A percentile compares a stretch with the other conserved stretches of the same genome.
phyloP scores from a whole-genome alignment of 2,888 invertebrate genomes.

The Acanthoscelides obtectus region DNA sequence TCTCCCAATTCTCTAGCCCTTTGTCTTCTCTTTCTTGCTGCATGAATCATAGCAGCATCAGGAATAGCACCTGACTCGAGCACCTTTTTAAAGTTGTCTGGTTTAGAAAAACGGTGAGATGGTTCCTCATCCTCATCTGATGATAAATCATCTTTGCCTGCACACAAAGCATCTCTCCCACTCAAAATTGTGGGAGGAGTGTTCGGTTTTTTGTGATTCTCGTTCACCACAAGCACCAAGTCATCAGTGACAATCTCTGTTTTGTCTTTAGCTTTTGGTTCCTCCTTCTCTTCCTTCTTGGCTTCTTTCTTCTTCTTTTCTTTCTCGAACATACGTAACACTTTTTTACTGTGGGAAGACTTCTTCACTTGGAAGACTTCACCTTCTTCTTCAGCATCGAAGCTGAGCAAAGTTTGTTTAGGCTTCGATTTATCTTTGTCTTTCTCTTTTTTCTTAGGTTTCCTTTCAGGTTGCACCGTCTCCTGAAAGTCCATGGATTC shows the following conservation, averaged over 20 bases:
- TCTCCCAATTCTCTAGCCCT: constrained; percentile 81
- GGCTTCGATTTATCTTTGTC: constrained; percentile 49
- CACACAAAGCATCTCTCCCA: constrained; percentile 78
- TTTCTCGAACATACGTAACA: constrained; percentile 79
- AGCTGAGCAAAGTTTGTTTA: constrained; percentile 69
- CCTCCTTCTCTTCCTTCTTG: constrained; percentile 42
- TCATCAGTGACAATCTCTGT: constrained; percentile 67
- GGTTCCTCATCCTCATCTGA: constrained; percentile 52
- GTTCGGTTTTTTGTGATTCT: constrained; percentile 39
- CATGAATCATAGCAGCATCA: constrained; percentile 97
- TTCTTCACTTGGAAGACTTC: constrained; percentile 95
- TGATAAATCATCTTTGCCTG: constrained; percentile 62
- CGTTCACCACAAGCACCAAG: constrained; percentile 55
- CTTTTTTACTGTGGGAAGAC: constrained; percentile 86
- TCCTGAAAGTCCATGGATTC: constrained; percentile 45
- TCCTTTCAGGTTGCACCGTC: constrained; percentile 34
- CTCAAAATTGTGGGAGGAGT: constrained; percentile 57
- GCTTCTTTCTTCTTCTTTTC: constrained; percentile 63
- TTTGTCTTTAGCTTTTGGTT: constrained; percentile 51
- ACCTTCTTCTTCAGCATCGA: constrained; percentile 73
- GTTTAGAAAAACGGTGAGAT: constrained; percentile 55
- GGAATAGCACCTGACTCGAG: constrained; percentile 89
- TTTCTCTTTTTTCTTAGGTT: constrained; percentile 43
- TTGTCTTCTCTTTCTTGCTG: constrained; percentile 91
- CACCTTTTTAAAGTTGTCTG: constrained; percentile 73